phyloP scores from a whole-genome alignment of 2,797 vertebrate species.

The Manis crassicaudata region DNA sequence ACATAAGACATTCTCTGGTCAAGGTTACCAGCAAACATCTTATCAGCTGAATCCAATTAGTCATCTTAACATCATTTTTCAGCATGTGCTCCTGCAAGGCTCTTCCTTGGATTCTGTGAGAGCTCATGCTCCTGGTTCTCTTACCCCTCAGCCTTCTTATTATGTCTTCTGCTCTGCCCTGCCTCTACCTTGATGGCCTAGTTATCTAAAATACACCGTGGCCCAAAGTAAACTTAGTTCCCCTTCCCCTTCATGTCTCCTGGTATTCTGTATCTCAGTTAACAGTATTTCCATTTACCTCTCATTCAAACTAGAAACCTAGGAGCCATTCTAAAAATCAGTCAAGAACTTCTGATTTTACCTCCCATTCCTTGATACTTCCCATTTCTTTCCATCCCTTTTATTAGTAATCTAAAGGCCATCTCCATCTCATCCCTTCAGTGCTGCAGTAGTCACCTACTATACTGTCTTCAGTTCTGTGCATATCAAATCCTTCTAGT shows the following conservation, averaged over 20 bases:
- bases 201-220: background rate
- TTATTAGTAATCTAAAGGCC: background rate
- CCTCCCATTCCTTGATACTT: background rate
- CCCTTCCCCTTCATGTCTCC: background rate
- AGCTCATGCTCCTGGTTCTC: background rate
- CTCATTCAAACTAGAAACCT: background rate
- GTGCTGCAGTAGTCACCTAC: background rate
- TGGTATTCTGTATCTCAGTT: background rate
- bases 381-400: background rate
- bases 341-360: background rate
- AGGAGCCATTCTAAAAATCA: background rate
- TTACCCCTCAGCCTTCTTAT: background rate
- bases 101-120: background rate
- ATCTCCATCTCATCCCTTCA: background rate
- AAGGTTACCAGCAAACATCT: background rate
- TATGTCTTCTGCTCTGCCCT: background rate
- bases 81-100: background rate
- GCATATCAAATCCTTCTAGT: background rate
- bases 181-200: background rate
- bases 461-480: background rate
- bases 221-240: background rate
- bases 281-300: background rate
- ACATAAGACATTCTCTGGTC: background rate
- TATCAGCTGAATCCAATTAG: background rate
- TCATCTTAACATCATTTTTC: background rate